Conservation (phyloP, 2,113 vertebrate genomes). For the Axis porcinus region DNA sequence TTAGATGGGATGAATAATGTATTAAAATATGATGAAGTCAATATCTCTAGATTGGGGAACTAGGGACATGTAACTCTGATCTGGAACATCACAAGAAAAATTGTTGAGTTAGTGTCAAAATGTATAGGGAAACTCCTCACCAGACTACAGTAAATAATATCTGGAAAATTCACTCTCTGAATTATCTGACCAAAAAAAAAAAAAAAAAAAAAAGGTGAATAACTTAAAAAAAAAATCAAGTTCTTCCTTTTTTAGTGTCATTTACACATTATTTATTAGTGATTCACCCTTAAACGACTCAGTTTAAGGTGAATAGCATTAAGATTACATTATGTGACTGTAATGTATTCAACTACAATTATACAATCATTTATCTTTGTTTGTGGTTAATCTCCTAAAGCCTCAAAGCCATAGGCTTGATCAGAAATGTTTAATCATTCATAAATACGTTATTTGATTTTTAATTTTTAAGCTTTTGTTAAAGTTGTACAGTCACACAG, state of each 20-base stretch:
- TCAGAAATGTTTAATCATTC: constrained; percentile 8
- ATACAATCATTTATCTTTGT: neutral
- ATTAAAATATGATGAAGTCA: neutral
- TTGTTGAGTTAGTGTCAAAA: neutral
- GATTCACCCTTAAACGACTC: neutral
- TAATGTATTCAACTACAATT: neutral
- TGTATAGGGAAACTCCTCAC: neutral
- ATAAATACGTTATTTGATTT: neutral
- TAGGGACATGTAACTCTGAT: neutral
- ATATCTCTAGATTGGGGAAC: neutral
- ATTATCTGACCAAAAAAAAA: neutral
- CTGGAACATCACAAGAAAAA: neutral
- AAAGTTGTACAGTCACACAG: neutral
- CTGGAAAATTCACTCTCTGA: neutral
- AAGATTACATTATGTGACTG: neutral
- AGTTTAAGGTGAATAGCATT: constrained; percentile 21
- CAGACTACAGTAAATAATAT: neutral
- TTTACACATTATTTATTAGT: neutral
- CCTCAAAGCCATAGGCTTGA: neutral
- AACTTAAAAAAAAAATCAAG: neutral
- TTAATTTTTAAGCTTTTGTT: neutral
- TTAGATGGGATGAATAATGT: neutral
- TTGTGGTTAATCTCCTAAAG: constrained; percentile 23
- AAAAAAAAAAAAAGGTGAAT: neutral
- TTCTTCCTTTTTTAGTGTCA: neutral